A percentile compares a stretch with the other conserved stretches of the same genome.
phyloP scores from a whole-genome alignment of 2,888 invertebrate genomes.

The Myathropa florea region DNA sequence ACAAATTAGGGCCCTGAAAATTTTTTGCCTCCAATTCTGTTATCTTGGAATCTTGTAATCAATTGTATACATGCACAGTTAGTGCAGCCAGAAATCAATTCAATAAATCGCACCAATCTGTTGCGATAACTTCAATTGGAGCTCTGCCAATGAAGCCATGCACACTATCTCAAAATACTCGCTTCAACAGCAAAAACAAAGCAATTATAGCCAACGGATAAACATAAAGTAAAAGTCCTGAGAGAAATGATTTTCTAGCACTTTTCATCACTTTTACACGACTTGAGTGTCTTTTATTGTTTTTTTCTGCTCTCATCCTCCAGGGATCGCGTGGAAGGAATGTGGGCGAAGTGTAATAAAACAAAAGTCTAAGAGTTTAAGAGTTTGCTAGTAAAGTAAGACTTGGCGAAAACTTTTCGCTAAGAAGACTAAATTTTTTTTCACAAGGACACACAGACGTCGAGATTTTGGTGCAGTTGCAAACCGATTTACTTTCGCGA shows the following conservation, averaged over 20 bases:
- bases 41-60: too few species aligned
- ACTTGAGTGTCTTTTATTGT: slow-evolving; percentile 54
- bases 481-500: slow-evolving; percentile 48
- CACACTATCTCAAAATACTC: neutral
- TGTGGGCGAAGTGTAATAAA: slow-evolving; percentile 31
- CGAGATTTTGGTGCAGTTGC: slow-evolving; percentile 44
- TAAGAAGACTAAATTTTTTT: slow-evolving; percentile 15
- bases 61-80: too few species aligned
- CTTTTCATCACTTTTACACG: slow-evolving; percentile 36
- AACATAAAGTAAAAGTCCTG: neutral
- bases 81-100: neutral
- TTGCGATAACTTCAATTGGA: neutral
- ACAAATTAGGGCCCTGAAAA: too few species aligned
- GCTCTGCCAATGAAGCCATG: neutral
- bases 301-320: neutral
- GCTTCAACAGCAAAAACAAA: neutral
- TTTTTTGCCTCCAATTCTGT: too few species aligned
- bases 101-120: neutral
- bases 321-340: neutral
- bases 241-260: neutral
- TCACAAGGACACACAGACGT: slow-evolving; percentile 33
- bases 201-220: neutral
- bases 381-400: slow-evolving; percentile 48
- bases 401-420: slow-evolving; percentile 50
- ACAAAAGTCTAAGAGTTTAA: slow-evolving; percentile 47